Evolutionary conservation across 2,797 vertebrate species (phyloP), one percentile per base, ranked within the genome.

Genomic region (Remorina albescens): DNA sequence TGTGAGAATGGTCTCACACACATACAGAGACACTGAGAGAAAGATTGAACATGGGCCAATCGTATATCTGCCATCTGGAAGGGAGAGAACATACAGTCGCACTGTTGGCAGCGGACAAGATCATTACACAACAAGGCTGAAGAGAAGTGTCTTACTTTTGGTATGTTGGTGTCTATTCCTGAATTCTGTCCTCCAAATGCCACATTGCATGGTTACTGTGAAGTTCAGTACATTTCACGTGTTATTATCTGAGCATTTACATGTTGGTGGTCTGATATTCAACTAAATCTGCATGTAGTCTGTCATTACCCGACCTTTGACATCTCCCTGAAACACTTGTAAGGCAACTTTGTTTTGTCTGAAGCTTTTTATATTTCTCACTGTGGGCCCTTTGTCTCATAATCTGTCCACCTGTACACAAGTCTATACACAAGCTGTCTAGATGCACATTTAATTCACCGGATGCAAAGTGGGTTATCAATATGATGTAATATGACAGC

Each of bases 41-140:
- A 82, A 70, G 50, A 67, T 58, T 23, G 71, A 83, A 77, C 66
- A 69, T 36, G 19, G 36, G 76, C 75, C 81, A 78, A 19, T 78
- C 63, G 9, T 80, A 78, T 55, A 76, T 84, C 70, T 62, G 74
- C 81, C 80, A 73, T 78, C 75, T 84, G 84, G 78, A 68, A 8
- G 26, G 23, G 34, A 50, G 69, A 46, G 49, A 61, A 62, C 57
- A 57, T 54, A 30, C 70, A 75, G 66, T 9, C 54, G 19, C 56
- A 36, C 49, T 23, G 34, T 3, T 76, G 71, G 59, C 34, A 60
- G 55, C 60, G 56, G 39, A 66, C 7, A 2, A 15, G 9, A 79
- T 57, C 58, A 61, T 82, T 78, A 51, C 49, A 64, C 64, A 74
- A 74, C 36, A 26, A 58, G 16, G 67, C 10, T 26, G 30, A 21